phyloP scores from a whole-genome alignment of 2,113 vertebrate genomes.

The Anthoscopus minutus region DNA sequence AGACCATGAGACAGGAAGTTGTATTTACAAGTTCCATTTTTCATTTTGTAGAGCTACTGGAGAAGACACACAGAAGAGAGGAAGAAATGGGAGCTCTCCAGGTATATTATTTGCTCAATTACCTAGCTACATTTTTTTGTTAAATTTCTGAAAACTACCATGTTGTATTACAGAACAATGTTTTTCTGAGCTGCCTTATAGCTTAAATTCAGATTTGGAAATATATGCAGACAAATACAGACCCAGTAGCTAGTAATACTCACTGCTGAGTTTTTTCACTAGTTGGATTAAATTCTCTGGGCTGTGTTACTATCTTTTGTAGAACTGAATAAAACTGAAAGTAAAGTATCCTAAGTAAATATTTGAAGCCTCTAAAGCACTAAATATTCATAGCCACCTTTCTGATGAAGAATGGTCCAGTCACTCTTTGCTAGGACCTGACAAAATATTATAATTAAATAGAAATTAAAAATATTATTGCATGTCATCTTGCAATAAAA shows the following conservation, averaged over 20 bases:
- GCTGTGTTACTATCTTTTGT: not conserved
- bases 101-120: conserved; percentile 66
- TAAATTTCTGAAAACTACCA: not conserved
- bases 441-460: not conserved
- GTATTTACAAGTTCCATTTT: conserved; percentile 8
- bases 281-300: not conserved
- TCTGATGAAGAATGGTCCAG: not conserved
- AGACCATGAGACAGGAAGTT: not conserved
- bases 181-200: not conserved
- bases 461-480: too few species aligned
- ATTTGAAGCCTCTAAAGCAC: not conserved
- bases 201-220: not conserved
- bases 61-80: conserved; percentile 80
- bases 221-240: not conserved
- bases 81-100: conserved; percentile 85
- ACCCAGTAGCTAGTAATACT: not conserved
- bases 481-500: not conserved
- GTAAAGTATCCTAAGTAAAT: not conserved
- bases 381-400: not conserved
- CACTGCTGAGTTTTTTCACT: not conserved
- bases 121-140: not conserved
- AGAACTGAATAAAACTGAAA: not conserved
- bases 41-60: conserved; percentile 78
- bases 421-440: not conserved
- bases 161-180: not conserved